phyloP scores from a whole-genome alignment of 2,797 vertebrate genomes.

The Rhadinocentrus ornatus region DNA sequence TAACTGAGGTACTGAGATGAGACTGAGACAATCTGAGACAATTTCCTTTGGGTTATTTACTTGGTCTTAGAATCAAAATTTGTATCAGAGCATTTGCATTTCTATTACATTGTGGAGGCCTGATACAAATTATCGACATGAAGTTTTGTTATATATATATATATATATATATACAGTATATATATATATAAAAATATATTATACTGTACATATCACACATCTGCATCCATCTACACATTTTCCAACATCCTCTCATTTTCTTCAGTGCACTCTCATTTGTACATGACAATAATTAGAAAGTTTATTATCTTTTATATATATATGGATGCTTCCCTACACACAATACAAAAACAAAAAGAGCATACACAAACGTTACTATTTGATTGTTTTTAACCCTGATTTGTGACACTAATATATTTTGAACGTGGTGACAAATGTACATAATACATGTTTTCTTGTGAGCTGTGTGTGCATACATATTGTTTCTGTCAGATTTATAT shows the following conservation, averaged over 20 bases:
- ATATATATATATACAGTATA: no score
- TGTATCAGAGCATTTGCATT: background rate
- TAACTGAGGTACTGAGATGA: background rate
- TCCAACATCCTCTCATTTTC: background rate
- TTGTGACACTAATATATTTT: background rate
- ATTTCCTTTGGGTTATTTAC: background rate
- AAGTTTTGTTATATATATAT: no score
- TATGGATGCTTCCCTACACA: background rate
- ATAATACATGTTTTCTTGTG: background rate
- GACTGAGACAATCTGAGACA: no score
- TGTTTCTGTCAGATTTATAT: background rate
- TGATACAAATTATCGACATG: background rate
- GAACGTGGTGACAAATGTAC: background rate
- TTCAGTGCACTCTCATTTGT: background rate
- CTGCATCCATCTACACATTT: background rate
- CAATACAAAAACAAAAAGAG: no score
- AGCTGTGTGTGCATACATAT: background rate
- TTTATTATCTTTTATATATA: background rate
- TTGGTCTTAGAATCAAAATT: background rate
- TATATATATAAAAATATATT: no score
- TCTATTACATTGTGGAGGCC: background rate
- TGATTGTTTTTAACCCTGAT: background rate
- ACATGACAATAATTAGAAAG: background rate
- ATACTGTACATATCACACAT: background rate
- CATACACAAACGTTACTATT: background rate